A percentile compares a stretch with the other conserved stretches of the same genome.
Evolutionary conservation across 1,140 invertebrate species (phyloP).

Genomic region (Aphelenchoides besseyi): DNA sequence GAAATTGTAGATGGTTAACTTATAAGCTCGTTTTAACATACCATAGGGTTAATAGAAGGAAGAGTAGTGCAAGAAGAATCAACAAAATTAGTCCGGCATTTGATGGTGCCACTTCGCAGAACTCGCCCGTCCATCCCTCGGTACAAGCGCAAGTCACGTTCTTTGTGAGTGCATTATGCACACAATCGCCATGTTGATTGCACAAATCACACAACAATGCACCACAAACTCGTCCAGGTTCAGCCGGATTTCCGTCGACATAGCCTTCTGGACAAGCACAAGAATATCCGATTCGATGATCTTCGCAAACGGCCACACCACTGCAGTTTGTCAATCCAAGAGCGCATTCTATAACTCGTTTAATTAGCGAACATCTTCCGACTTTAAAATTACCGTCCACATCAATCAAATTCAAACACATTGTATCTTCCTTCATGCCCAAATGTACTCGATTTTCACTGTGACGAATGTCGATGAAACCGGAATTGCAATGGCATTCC

Average conservation of each 20-base stretch:
- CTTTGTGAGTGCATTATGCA: constrained; percentile 56
- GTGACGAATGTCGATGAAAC: constrained; percentile 58
- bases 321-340: constrained; percentile 61
- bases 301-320: constrained; percentile 56
- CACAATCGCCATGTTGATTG: constrained; percentile 57
- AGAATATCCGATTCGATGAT: constrained; percentile 49
- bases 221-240: constrained; percentile 53
- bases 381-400: constrained; percentile 43
- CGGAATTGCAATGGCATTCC: constrained; percentile 56
- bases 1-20: constrained; percentile 25
- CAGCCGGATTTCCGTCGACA: constrained; percentile 58
- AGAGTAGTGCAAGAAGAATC: constrained; percentile 56
- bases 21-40: constrained; percentile 29
- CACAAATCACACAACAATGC: constrained; percentile 61
- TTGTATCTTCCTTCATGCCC: constrained; percentile 49
- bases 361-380: neutral
- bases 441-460: constrained; percentile 50
- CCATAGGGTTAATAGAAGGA: constrained; percentile 56
- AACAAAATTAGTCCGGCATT: constrained; percentile 49
- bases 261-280: constrained; percentile 58
- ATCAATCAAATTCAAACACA: constrained; percentile 52
- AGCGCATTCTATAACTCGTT: constrained; percentile 53
- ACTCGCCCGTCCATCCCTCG: constrained; percentile 57
- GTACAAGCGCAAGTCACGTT: constrained; percentile 60
- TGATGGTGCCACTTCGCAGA: constrained; percentile 58